A percentile compares a stretch with the other conserved stretches of the same genome.
phyloP scores from a whole-genome alignment of 2,113 vertebrate species.

The Paratilapia polleni region DNA sequence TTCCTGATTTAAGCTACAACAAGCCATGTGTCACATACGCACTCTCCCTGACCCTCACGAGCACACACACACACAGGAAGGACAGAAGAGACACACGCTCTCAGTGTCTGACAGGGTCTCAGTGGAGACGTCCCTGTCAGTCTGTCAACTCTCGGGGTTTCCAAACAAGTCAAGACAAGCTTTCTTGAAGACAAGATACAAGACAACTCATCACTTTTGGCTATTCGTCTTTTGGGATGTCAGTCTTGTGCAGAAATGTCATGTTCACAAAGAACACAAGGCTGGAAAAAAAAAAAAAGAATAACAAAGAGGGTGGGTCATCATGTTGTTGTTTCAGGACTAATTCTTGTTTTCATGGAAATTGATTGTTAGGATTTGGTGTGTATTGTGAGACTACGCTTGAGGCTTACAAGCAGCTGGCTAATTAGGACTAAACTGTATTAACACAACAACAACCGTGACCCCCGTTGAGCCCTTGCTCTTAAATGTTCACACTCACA shows the following conservation, averaged over 20 bases:
- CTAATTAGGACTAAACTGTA: slow-evolving; percentile 72
- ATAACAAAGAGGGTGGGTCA: slow-evolving; percentile 27
- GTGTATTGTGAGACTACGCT: slow-evolving; percentile 44
- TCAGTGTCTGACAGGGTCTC: slow-evolving; percentile 50
- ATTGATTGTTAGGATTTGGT: slow-evolving; percentile 43
- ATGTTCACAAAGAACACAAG: slow-evolving; percentile 37
- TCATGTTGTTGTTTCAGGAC: slow-evolving; percentile 8
- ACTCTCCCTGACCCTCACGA: background rate
- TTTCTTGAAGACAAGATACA: slow-evolving; percentile 53
- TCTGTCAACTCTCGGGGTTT: slow-evolving; percentile 58
- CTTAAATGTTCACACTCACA: background rate
- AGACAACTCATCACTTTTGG: slow-evolving; percentile 68
- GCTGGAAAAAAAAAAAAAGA: background rate
- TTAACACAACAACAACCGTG: slow-evolving; percentile 60
- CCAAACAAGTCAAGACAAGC: slow-evolving; percentile 59
- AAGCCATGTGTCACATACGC: background rate
- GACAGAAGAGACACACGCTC: slow-evolving; percentile 24
- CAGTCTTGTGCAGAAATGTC: slow-evolving; percentile 49
- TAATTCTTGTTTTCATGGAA: slow-evolving; percentile 52
- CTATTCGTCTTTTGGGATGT: slow-evolving; percentile 59
- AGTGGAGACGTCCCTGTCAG: slow-evolving; percentile 55
- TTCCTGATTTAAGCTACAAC: slow-evolving; percentile 20
- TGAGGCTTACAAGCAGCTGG: slow-evolving; percentile 49
- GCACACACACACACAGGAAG: background rate
- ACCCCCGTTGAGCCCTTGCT: slow-evolving; percentile 35